Base-by-base conservation (phyloP, 1,140 invertebrate species). In the Pteromalus puparum region DNA sequence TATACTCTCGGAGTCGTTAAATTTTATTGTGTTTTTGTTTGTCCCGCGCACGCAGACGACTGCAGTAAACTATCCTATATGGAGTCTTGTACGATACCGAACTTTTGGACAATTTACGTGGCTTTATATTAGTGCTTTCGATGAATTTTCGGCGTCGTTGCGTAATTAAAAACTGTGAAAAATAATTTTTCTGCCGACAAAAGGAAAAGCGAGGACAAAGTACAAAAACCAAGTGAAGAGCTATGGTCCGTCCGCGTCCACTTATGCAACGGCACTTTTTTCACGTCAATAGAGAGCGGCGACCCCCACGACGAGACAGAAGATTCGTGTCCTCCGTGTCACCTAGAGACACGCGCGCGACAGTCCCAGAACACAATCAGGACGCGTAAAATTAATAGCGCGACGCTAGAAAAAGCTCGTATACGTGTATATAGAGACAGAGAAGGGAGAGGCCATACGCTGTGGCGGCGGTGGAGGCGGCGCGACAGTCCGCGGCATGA, bases 11-110 rank as follows among this genome's bases (percentile, higher is more conserved):
- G 18, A 53, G 42, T 81, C 68, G 68, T 81, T 73, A 48, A 73
- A 53, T 81, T 81, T 81, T 81, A 81, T 81, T 12, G 24, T 81
- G 21, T 81, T 81, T 81, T 81, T 81, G 67, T 73, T 81, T 81
- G 46, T 73, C 42, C 7, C 34, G 13, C 12, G 24, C 10, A 30
- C 7, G 34, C 34, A 73, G 13, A 6, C 26, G 18, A 73, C 34
- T 74, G 46, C 53, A 6, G 53, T 1, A 6, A 61, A 18, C 18
- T 21, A 5, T 21, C 21, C n/a, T 7, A 0, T 7, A 42, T 42
- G 9, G 15, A 21, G 53, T 21, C 18, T 61, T n/a, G 15, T 72
- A 21, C 18, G n/a, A 13, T 4, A 48, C 7, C 30, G 15, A 70
- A 68, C 65, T 72, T 72, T 70, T 72, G 38, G n/a, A 67, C 18